Conservation (phyloP, 2,888 invertebrate species). For the Rhagonycha lutea region DNA sequence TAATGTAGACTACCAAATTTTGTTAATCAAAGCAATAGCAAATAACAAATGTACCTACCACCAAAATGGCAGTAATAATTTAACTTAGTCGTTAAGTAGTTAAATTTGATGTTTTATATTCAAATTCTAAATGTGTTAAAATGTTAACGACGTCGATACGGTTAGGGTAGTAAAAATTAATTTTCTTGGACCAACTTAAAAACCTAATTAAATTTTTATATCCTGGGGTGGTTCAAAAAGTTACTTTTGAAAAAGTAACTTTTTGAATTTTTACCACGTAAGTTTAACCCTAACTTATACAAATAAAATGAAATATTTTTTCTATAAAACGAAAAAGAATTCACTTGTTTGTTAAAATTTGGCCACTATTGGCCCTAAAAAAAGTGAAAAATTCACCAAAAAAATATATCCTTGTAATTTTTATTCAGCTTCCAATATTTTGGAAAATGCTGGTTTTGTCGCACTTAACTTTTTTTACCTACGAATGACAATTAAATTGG, state of each 20-base stretch:
- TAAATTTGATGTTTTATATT: neutral
- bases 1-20: constrained; percentile 40
- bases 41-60: neutral
- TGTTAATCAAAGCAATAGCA: neutral
- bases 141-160: neutral
- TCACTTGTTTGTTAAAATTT: neutral
- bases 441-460: neutral
- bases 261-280: neutral
- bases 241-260: neutral
- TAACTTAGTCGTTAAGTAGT: neutral
- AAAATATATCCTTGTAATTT: neutral
- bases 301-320: neutral
- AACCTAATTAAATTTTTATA: neutral
- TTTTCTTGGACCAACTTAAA: neutral
- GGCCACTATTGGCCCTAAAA: neutral
- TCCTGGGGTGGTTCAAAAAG: neutral
- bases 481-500: constrained; percentile 10
- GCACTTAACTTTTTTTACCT: neutral
- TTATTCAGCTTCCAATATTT: neutral
- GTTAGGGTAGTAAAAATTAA: neutral
- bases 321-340: neutral
- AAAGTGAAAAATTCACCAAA: neutral
- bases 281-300: neutral
- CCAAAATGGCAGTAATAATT: neutral
- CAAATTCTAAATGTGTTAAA: neutral